Base-by-base conservation (phyloP, 1,140 invertebrate species). In the Papilio glaucus region DNA sequence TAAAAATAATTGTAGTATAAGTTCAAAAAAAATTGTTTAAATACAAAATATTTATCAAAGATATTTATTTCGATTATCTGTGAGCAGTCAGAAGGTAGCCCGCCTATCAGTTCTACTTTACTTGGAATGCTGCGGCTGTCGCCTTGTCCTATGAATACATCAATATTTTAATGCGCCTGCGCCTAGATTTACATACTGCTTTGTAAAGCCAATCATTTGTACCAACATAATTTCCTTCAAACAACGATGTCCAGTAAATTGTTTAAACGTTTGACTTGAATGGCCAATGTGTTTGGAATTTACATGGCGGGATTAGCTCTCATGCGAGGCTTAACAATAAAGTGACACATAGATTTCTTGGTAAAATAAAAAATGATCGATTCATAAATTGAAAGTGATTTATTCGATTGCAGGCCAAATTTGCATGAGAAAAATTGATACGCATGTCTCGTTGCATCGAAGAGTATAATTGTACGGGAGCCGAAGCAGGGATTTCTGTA, bases 151-250 rank as follows among this genome's bases (percentile, higher is more conserved):
- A 76, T 72, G 71, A 72, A 76, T 79, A 74, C 42, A 77, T 76
- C 74, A 77, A 78, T 80, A 80, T 77, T 77, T 68, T 77, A 76
- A 78, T 80, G 63, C 61, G 65, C 60, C 61, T 57, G 60, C 65
- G 67, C 24, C 42, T 74, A 65, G 49, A 77, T 80, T 80, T 82
- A 67, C 75, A 75, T 80, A 69, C 73, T 74, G 71, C 72, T 72
- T 75, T 77, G 71, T 78, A 77, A 75, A 71, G 68, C 29, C 67
- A 69, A 67, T 76, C 69, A 75, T 78, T 75, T 75, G 70, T 82
- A 63, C 62, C 68, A 70, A 68, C 69, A 73, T 78, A 76, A 72
- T 68, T 74, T 75, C 72, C 73, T 73, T 74, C 61, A 61, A 73
- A 73, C 21, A 13, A 68, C 65, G 26, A n/a, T 15, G 53, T 69